Evolutionary conservation across 2,113 vertebrate species (phyloP), one percentile per base, ranked within the genome.

Genomic region (Leiothrix lutea): DNA sequence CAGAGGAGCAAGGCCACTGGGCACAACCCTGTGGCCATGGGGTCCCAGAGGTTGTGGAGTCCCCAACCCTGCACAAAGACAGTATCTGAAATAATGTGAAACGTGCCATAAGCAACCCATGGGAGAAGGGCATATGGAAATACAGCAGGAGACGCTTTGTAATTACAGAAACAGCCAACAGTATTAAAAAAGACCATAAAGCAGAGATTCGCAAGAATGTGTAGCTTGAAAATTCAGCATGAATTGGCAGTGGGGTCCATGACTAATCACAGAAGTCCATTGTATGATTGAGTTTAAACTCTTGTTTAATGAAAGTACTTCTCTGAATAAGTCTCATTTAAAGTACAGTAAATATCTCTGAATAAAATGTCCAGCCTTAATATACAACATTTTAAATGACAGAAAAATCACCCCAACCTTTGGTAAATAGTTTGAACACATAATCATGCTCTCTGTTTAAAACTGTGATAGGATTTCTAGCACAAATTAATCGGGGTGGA

Each of bases 401-500:
- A 56, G 73, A 80, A 75, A 80, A 79, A 79, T 78, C 80, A 86
- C 82, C 75, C 86, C 94, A 95, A 14, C 91, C 95, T 93, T 97
- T 77, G 92, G 96, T 95, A 97, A 96, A 96, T 51, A 95, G 42
- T 66, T 83, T 8, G 56, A 95, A 58, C 42, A 80, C 51, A 88
- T 95, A 95, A 92, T 88, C 88, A 56, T 8, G 5, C 58, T 70
- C 75, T 96, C 80, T 94, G 94, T 94, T 93, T 86, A 62, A 80
- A 94, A 83, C 64, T 51, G 58, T 86, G 82, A 14, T 31, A 80
- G 88, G 70, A 83, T 80, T 95, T 95, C 94, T 92, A 93, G 80
- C 88, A 80, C 88, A 84, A 90, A 92, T 93, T 94, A 90, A 92
- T 94, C 3, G 13, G 95, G 94, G 94, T 90, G 96, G 95, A 93